Conservation (phyloP, 2,113 vertebrate species). For the Atlantisia rogersi region DNA sequence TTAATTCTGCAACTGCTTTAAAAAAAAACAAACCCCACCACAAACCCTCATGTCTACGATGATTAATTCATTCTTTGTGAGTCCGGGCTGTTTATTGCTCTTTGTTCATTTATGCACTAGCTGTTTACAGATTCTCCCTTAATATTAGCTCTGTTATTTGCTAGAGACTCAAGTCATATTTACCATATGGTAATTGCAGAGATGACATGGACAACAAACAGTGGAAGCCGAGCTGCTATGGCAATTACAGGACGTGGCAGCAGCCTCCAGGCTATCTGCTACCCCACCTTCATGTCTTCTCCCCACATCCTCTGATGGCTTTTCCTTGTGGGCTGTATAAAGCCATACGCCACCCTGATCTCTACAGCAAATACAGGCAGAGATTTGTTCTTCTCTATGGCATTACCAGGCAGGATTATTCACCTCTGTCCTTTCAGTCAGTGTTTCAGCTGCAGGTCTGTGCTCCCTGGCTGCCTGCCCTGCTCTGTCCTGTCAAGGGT, state of each 20-base stretch:
- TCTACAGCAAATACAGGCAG: not conserved
- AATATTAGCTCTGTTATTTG: conserved; percentile 62
- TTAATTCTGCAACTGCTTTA: conserved; percentile 18
- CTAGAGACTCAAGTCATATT: conserved; percentile 53
- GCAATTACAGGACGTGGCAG: conserved; percentile 44
- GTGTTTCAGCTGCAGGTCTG: not conserved
- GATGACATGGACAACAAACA: conserved; percentile 45
- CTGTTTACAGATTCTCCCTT: conserved; percentile 62
- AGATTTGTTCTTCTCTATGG: not conserved
- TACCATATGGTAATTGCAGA: conserved; percentile 59
- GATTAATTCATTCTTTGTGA: conserved; percentile 55
- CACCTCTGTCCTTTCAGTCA: not conserved
- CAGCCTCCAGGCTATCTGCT: not conserved
- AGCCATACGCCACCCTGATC: not conserved
- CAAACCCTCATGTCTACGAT: not conserved
- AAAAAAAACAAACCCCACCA: not conserved
- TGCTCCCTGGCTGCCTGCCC: not conserved
- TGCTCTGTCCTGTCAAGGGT: not conserved
- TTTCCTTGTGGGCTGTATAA: not conserved
- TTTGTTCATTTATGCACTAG: conserved; percentile 45
- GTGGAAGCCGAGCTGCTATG: not conserved
- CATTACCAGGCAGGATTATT: not conserved
- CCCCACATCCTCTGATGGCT: not conserved
- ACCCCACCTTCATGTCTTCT: not conserved
- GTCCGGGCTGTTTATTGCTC: conserved; percentile 41